Conservation (phyloP, 53 echinoderm and acorn worm species). For the Echinarachnius parma region DNA sequence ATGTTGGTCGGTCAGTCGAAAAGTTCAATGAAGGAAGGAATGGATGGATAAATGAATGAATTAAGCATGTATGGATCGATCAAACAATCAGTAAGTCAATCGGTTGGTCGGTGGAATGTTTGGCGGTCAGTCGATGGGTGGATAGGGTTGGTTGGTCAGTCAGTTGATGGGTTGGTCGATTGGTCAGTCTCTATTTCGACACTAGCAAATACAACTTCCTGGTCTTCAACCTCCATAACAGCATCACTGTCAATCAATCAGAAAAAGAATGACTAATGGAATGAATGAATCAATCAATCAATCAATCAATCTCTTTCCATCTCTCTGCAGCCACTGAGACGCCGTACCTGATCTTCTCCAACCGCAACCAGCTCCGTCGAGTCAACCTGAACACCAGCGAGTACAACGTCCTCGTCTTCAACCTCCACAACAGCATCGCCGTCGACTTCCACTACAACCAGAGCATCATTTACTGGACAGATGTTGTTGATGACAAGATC, state of each 20-base stretch:
- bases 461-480: constrained; percentile 86
- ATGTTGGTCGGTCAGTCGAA: no score
- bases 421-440: constrained; percentile 89
- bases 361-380: constrained; percentile 93
- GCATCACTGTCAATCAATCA: constrained; percentile 83
- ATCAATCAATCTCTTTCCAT: no score
- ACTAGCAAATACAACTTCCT: constrained; percentile 76
- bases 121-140: no score
- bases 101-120: no score
- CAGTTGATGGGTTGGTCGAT: no score
- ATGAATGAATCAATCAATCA: no score
- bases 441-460: constrained; percentile 81
- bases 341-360: constrained; percentile 89
- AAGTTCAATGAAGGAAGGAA: no score
- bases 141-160: no score
- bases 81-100: no score
- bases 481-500: constrained; percentile 94
- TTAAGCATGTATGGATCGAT: no score
- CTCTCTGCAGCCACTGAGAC: constrained; percentile 26
- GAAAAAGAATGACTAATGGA: no score
- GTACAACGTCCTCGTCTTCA: constrained; percentile 78
- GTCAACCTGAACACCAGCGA: constrained; percentile 74
- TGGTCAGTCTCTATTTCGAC: constrained; percentile 66
- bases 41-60: no score
- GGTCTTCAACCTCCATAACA: constrained; percentile 86